Base-by-base conservation (phyloP, 2,113 vertebrate genomes). In the Aspidoscelis tigris region DNA sequence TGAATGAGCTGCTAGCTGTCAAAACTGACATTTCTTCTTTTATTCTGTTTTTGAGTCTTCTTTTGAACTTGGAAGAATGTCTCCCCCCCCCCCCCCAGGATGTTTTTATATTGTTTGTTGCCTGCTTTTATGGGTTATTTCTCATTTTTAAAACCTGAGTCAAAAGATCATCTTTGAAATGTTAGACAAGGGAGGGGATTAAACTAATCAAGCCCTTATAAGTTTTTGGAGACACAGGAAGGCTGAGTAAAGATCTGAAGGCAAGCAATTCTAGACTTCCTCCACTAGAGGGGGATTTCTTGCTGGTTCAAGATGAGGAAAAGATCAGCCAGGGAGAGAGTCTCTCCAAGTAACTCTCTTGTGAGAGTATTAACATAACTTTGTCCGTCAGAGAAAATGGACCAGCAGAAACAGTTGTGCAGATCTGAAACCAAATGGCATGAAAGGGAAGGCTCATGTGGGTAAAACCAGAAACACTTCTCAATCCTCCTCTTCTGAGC, bases 271-370 rank as follows among this genome's bases (percentile, higher is more conserved):
- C 76, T 85, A 82, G 58, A 2, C 73, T 87, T 87, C 84, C 88
- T 88, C 96, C 96, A 95, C 96, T 95, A 96, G 96, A 96, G 95
- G 95, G 82, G 92, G 90, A 94, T 92, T 84, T 91, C 92, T 84
- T 92, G 47, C 43, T 89, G 90, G 84, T 6, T 68, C 26, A 86
- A 86, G 86, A 12, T 41, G 84, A 21, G 74, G 7, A n/a, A 65
- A 64, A 14, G 43, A 72, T 68, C 58, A n/a, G 2, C 71, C 64
- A 81, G 90, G 89, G 80, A 91, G 86, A 78, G 69, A 88, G 92
- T 64, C 68, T 53, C 16, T 21, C 5, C 39, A 58, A 58, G 5
- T 58, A 58, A 33, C 33, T 33, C 76, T 78, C 47, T 53, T 33
- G 78, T 91, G 87, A 90, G 7, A 88, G 39, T 22, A 72, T 82